Evolutionary conservation across 2,797 vertebrate species (phyloP), one percentile per base, ranked within the genome.

Genomic region (Crypturellus tataupa): DNA sequence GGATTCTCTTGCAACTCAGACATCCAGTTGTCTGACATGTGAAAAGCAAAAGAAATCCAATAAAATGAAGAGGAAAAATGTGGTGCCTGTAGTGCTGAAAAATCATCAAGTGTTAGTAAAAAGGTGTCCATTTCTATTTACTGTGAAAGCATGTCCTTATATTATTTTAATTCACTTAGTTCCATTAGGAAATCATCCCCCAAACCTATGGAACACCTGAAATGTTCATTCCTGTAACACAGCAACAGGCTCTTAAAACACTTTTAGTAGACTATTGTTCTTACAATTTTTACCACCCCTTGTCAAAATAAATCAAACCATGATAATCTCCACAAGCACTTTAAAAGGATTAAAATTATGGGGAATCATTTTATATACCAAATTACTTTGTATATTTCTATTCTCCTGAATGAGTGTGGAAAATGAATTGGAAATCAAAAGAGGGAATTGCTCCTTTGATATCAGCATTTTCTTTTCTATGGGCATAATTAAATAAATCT

Each of bases 261-360:
- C 95, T 97, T 97, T 93, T 96, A 95, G 89, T 76, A 95, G 90
- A 96, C 91, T 94, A 92, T 90, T 96, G 89, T 97, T 97, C 89
- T 96, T 97, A 95, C 79, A 91, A 73, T 88, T 92, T 97, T 95
- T 93, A 92, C 89, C 94, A 96, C 72, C 85, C 78, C 89, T 96
- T 97, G 93, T 96, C 92, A 97, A 96, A 97, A 96, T 96, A 96
- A 97, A 97, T 97, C 95, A 97, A 97, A 96, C 64, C 18, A 3
- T 80, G 92, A 72, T 96, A 96, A 96, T 97, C 94, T 97, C 92
- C 58, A 76, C 86, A 96, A 87, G 80, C 68, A 93, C 94, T 97
- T 97, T 95, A 96, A 97, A 97, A 96, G 92, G 89, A 96, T 95
- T 83, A 96, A 96, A 96, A 95, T 97, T 94, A 93, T 71, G 71